phyloP scores from a whole-genome alignment of 37 sponge, comb jelly and placozoan species.

The Hormiphora californensis region DNA sequence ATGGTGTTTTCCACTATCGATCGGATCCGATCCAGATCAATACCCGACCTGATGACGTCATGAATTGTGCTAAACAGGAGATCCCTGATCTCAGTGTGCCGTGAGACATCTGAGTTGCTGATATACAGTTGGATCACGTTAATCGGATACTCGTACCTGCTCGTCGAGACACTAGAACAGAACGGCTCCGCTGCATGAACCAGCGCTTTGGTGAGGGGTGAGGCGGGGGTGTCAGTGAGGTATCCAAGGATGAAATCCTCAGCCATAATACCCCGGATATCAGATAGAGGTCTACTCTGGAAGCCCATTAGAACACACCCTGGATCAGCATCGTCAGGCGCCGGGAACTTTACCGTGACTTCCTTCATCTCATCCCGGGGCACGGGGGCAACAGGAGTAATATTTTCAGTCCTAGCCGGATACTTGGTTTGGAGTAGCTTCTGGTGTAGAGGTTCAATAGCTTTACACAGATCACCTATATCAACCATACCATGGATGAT shows the following conservation, averaged over 20 bases:
- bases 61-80: neutral
- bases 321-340: slow-evolving; percentile 67
- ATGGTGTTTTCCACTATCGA: neutral
- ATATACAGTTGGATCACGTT: neutral
- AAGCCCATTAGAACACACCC: slow-evolving; percentile 35
- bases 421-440: neutral
- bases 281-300: slow-evolving; percentile 17
- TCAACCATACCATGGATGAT: neutral
- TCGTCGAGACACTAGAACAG: slow-evolving; percentile 55
- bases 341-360: slow-evolving; percentile 63
- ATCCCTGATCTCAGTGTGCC: neutral
- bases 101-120: neutral
- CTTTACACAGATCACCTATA: neutral
- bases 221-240: slow-evolving; percentile 77
- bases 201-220: slow-evolving; percentile 78
- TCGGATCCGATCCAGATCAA: neutral
- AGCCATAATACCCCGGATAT: slow-evolving; percentile 58
- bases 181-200: slow-evolving; percentile 75
- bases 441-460: neutral
- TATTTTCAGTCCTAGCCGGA: neutral
- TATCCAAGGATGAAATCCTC: slow-evolving; percentile 65
- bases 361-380: too few relatives aligned
- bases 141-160: neutral
- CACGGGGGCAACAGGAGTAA: neutral
- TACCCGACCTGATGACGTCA: neutral